Base-by-base conservation (phyloP, 1,140 invertebrate species). In the Drosophila auraria region DNA sequence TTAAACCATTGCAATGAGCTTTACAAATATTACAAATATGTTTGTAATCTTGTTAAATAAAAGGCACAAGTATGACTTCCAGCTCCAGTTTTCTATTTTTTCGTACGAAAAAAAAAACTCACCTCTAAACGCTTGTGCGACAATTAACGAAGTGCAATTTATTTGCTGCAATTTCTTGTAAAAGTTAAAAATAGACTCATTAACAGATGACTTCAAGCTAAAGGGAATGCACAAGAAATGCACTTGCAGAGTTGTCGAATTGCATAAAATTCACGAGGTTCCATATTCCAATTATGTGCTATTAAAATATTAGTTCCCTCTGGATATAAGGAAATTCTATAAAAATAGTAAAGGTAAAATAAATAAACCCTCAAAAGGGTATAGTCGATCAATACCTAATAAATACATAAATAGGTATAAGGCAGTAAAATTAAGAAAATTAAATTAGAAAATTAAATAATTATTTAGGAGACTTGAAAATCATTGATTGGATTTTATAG, bases 171-270 rank as follows among this genome's bases (percentile, higher is more conserved):
- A 73, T 82, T 75, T 53, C 61, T 73, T 80, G 57, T 60, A 77
- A 73, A 36, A 50, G 76, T 54, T 87, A 86, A 76, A 82, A 82
- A 87, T 86, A 86, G 83, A 87, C 64, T 49, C 6, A 53, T 30
- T 51, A 44, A 73, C 73, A 84, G 54, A 80, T 83, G 74, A 71
- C 56, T 68, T 30, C 11, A 23, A 47, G 17, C 14, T 30, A 27
- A 56, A 54, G 38, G 49, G 40, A 70, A 70, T 54, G 25, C 23
- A 44, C 25, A 44, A 66, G 0, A 69, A 69, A 40, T 71, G 62
- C 51, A 73, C 11, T 25, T 36, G 4, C 50, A 62, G 54, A 65
- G 61, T 68, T 61, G 62, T 71, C 80, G 57, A 49, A 57, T 42
- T 23, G 30, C 17, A 8, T 53, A 14, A 15, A n/a, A 42, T 8